These are phyloP conservation scores for Ochotona curzoniae DNA, from an alignment of 2,113 vertebrate genomes.

Conservation along the genomic window DNA sequence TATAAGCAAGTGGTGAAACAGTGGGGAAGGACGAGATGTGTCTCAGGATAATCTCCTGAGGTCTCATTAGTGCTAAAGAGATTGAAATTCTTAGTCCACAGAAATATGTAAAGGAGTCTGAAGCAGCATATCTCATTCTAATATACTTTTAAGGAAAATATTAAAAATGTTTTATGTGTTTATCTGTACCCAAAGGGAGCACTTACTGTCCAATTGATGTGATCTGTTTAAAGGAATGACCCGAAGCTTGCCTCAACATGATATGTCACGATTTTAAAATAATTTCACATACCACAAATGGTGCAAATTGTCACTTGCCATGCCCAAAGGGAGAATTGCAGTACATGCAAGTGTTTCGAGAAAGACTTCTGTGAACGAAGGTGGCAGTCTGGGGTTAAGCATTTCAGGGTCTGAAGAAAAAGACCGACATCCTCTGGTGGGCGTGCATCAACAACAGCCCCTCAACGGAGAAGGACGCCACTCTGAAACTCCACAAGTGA, in stretches of 20 bases:
- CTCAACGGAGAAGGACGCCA: background rate
- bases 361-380: background rate
- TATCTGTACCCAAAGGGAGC: background rate
- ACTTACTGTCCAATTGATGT: background rate
- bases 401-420: background rate
- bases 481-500: background rate
- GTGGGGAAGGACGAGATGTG: constrained; percentile 19
- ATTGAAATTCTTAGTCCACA: constrained; percentile 27
- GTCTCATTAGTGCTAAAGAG: constrained; percentile 71
- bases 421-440: background rate
- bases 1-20: background rate
- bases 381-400: background rate
- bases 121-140: constrained; percentile 17
- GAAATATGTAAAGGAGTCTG: constrained; percentile 41
- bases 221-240: background rate
- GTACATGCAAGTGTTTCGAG: background rate
- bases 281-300: background rate
- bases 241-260: background rate
- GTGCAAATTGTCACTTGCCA: background rate
- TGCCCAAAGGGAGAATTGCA: background rate
- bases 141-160: constrained; percentile 38
- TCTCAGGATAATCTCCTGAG: constrained; percentile 59
- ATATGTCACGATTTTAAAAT: constrained; percentile 21
- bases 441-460: background rate
- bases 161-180: background rate